A percentile compares a stretch with the other conserved stretches of the same genome.
Evolutionary conservation across 35 echinoderm and acorn worm species (phyloP).

Genomic region (Apostichopus parvimensis): DNA sequence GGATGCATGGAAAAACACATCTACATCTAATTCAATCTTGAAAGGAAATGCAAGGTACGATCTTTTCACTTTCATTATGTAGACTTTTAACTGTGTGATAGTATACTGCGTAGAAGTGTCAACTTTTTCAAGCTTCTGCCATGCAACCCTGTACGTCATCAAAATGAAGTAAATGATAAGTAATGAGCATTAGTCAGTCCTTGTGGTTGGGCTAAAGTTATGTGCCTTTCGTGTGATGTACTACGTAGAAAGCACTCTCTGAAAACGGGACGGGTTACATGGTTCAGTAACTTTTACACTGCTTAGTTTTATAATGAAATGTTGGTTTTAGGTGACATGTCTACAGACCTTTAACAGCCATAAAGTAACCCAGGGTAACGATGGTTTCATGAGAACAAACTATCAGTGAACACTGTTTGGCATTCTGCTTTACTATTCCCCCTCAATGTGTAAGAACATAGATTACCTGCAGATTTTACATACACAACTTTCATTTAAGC

Average conservation of each 20-base stretch:
- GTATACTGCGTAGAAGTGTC: neutral
- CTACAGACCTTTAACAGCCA: neutral
- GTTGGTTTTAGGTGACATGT: neutral
- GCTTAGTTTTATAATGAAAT: constrained; percentile 2
- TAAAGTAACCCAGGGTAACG: too few species aligned
- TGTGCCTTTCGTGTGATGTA: neutral
- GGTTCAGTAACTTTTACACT: neutral
- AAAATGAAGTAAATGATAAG: constrained; percentile 22
- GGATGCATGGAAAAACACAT: too few species aligned
- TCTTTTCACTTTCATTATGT: neutral
- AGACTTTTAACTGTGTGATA: neutral
- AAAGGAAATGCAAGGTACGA: neutral
- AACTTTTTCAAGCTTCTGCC: neutral
- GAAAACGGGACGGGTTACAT: neutral
- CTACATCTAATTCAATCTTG: neutral
- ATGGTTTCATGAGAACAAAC: too few species aligned
- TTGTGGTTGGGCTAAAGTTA: neutral
- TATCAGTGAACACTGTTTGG: too few species aligned
- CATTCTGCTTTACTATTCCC: too few species aligned
- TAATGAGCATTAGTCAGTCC: neutral
- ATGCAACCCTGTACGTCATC: neutral
- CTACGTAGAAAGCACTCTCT: neutral
- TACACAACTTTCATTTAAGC: too few species aligned
- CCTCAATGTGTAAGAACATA: too few species aligned
- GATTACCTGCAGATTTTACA: too few species aligned